Percentiles rank a stretch among this genome's conserved stretches.
These are phyloP conservation scores for Dipodomys ordii DNA, from an alignment of 2,113 vertebrate genomes.

Conservation along the genomic window DNA sequence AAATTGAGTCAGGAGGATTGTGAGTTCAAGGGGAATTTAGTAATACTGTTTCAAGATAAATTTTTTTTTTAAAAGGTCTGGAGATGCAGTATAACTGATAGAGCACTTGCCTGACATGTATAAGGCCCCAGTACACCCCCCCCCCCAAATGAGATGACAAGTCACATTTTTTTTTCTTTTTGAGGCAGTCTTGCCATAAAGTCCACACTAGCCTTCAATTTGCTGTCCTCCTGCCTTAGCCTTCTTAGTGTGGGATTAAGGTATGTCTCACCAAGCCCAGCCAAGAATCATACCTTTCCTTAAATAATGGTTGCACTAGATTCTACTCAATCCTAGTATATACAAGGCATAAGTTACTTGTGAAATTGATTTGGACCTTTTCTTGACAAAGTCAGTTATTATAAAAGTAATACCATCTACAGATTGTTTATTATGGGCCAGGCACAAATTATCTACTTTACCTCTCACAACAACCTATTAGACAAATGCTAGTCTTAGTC, in stretches of 20 bases:
- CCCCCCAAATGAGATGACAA: too few species aligned
- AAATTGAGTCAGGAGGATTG: background rate
- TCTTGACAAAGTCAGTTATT: background rate
- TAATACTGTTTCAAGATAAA: background rate
- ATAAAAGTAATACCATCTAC: conserved; percentile 40
- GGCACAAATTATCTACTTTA: conserved; percentile 20
- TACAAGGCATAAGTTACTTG: conserved; percentile 1
- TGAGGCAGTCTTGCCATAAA: background rate
- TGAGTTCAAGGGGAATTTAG: background rate
- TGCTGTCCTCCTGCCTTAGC: background rate
- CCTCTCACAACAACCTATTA: background rate
- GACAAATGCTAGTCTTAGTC: conserved; percentile 19
- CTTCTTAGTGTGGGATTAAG: background rate
- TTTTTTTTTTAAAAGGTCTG: background rate
- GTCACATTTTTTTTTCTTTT: background rate
- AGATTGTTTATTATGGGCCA: conserved; percentile 35
- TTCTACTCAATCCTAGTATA: background rate
- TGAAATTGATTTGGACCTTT: conserved; percentile 49
- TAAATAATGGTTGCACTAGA: conserved; percentile 27
- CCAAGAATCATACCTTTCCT: background rate
- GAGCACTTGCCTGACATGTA: background rate
- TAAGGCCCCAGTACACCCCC: too few species aligned
- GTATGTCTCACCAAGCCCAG: too few species aligned
- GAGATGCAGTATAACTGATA: background rate
- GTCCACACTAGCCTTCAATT: background rate